Conservation (phyloP, 1,140 invertebrate species). For the Oppia nitens region DNA sequence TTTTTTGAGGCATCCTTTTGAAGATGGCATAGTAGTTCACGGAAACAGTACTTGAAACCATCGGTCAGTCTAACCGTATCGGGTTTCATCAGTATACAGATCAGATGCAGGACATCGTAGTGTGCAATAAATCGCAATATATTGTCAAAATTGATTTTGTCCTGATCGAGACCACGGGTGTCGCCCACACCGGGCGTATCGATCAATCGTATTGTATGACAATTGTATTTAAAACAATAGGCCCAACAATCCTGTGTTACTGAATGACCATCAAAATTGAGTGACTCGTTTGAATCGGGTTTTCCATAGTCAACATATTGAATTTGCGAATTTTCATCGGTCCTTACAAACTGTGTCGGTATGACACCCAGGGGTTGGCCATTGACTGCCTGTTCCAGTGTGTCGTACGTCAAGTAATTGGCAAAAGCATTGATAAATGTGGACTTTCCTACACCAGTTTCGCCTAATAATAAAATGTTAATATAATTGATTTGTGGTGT, state of each 20-base stretch:
- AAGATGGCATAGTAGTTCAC: no score
- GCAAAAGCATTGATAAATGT: slow-evolving; percentile 21
- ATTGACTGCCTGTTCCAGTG: slow-evolving; percentile 18
- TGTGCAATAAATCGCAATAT: slow-evolving; percentile 17
- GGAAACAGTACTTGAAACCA: slow-evolving; percentile 20
- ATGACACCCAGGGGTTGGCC: background rate
- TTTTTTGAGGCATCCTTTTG: no score
- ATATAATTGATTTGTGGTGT: no score
- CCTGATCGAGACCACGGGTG: no score
- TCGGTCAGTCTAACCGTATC: slow-evolving; percentile 13
- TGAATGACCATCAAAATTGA: background rate
- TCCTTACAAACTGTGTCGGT: background rate
- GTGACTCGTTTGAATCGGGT: background rate
- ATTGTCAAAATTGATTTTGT: slow-evolving; percentile 3
- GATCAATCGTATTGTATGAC: background rate
- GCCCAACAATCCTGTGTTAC: background rate
- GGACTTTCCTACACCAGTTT: slow-evolving; percentile 22
- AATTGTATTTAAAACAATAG: slow-evolving; percentile 1
- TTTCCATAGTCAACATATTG: no score
- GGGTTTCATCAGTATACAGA: slow-evolving; percentile 19
- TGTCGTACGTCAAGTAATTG: slow-evolving; percentile 11
- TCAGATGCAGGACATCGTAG: slow-evolving; percentile 21
- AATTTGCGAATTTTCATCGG: no score
- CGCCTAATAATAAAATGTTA: slow-evolving; percentile 20
- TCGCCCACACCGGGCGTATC: slow-evolving; percentile 7